Evolutionary conservation across 2,113 vertebrate genomes (phyloP).

Genomic region (Condylura cristata): DNA sequence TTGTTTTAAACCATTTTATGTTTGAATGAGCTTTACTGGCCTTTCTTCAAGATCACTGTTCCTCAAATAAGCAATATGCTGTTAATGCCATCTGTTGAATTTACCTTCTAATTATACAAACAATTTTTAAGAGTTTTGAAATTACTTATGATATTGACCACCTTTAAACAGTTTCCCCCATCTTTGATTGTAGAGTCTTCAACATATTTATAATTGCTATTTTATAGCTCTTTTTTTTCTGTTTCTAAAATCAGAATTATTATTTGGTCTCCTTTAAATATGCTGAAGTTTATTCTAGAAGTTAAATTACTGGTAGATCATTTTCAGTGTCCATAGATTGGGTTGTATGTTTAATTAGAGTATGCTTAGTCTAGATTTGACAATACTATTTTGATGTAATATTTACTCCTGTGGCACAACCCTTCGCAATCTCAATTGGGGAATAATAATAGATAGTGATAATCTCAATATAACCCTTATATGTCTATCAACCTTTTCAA

Average conservation of each 20-base stretch:
- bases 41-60: background rate
- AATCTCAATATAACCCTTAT: no score
- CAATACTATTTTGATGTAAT: background rate
- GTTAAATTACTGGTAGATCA: background rate
- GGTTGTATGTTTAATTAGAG: background rate
- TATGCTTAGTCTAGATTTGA: background rate
- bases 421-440: background rate
- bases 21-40: background rate
- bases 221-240: background rate
- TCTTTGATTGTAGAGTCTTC: background rate
- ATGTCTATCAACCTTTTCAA: background rate
- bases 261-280: background rate
- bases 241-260: background rate
- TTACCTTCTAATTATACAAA: background rate
- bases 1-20: background rate
- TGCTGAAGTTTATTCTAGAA: background rate
- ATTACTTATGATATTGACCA: background rate
- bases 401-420: background rate
- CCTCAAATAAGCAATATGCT: background rate
- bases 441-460: no score
- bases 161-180: background rate
- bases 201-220: constrained; percentile 15
- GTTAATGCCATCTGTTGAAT: background rate
- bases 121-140: background rate
- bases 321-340: background rate